phyloP scores from a whole-genome alignment of 2,888 invertebrate species.

The Latrodectus elegans region DNA sequence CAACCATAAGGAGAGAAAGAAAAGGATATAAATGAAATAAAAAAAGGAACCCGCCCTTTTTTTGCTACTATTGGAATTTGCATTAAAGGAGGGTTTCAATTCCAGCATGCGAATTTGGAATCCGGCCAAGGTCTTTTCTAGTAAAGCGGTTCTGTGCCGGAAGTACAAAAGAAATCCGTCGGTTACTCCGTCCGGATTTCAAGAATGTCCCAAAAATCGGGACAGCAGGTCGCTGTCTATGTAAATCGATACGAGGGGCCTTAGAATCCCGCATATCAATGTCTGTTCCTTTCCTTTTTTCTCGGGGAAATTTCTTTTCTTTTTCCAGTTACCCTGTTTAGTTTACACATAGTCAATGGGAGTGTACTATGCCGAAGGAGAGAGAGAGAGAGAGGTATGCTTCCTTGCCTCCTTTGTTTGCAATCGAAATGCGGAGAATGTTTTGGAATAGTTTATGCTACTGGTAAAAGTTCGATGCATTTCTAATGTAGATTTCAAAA shows the following conservation, averaged over 20 bases:
- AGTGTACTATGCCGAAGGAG: too few relatives aligned
- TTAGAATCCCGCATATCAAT: slow-evolving; percentile 41
- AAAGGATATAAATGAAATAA: slow-evolving; percentile 6
- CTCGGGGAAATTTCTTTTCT: neutral
- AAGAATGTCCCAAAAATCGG: slow-evolving; percentile 24
- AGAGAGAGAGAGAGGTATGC: too few relatives aligned
- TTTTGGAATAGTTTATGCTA: too few relatives aligned
- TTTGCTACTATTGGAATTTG: slow-evolving; percentile 46
- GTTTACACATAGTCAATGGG: too few relatives aligned
- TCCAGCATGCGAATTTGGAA: slow-evolving; percentile 42
- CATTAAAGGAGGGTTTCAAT: slow-evolving; percentile 49
- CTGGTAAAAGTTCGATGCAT: too few relatives aligned
- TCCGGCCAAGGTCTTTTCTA: slow-evolving; percentile 50
- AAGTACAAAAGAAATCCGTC: slow-evolving; percentile 53
- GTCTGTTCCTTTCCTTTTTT: slow-evolving; percentile 10
- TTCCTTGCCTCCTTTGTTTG: too few relatives aligned
- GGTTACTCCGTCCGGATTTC: slow-evolving; percentile 23
- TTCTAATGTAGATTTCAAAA: too few relatives aligned
- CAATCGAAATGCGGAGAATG: too few relatives aligned
- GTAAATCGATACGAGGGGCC: slow-evolving; percentile 51
- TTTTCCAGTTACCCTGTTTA: too few relatives aligned
- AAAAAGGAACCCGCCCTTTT: slow-evolving; percentile 4
- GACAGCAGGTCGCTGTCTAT: slow-evolving; percentile 35
- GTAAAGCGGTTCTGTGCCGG: slow-evolving; percentile 23
- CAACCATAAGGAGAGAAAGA: neutral